A percentile compares a stretch with the other conserved stretches of the same genome.
Conservation (phyloP, 2,888 invertebrate species). For the Campaea margaritaria region DNA sequence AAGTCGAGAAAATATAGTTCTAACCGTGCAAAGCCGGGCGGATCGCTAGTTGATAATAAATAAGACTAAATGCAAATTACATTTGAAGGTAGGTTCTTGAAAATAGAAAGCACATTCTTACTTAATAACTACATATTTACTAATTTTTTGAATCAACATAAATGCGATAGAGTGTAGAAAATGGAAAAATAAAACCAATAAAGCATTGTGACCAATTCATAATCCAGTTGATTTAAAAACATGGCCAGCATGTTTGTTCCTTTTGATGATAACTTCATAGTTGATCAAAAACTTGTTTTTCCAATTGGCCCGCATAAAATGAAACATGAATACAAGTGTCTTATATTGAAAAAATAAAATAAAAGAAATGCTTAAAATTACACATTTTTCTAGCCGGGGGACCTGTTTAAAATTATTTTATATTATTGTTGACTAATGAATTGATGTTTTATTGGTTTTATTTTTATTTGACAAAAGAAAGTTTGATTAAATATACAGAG, state of each 20-base stretch:
- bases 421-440: background rate
- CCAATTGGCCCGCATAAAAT: background rate
- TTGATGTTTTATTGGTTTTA: conserved; percentile 75
- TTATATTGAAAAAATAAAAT: background rate
- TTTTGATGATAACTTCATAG: background rate
- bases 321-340: background rate
- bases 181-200: conserved; percentile 78
- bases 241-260: conserved; percentile 5
- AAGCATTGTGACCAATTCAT: conserved; percentile 53
- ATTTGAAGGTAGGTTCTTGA: conserved; percentile 35
- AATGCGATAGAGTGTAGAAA: conserved; percentile 84
- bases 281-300: background rate
- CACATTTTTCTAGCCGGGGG: conserved; percentile 8
- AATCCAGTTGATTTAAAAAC: conserved; percentile 2
- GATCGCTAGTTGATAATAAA: conserved; percentile 21
- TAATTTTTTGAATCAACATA: conserved; percentile 45
- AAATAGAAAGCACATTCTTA: conserved; percentile 42
- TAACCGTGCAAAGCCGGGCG: no score
- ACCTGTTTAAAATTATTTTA: conserved; percentile 15
- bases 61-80: conserved; percentile 42
- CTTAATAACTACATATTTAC: conserved; percentile 27
- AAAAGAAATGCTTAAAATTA: background rate
- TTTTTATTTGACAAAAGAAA: conserved; percentile 62
- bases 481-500: conserved; percentile 74
- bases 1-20: no score